phyloP scores from a whole-genome alignment of 2,797 vertebrate species.

The Acanthornis magna region DNA sequence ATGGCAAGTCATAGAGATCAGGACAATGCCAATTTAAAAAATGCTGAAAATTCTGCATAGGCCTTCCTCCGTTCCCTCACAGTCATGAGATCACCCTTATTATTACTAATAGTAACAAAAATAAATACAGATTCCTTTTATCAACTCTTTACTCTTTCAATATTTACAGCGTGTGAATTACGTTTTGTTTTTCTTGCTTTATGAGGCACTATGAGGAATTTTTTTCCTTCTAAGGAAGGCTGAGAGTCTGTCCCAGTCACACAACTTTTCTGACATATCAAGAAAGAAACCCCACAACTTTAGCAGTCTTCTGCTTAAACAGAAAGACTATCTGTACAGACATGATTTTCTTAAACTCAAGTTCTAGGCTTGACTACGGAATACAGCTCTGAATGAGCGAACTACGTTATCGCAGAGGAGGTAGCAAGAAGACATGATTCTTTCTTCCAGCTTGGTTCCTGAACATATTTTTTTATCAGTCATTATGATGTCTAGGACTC shows the following conservation, averaged over 20 bases:
- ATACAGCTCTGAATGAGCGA: background rate
- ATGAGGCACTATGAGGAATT: background rate
- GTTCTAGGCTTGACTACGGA: rapidly evolving
- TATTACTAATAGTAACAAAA: background rate
- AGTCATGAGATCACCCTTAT: background rate
- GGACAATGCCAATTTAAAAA: background rate
- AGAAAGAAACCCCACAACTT: rapidly evolving
- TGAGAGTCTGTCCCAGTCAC: background rate
- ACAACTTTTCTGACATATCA: background rate
- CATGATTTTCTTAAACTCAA: background rate
- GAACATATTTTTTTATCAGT: background rate
- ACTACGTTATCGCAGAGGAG: background rate
- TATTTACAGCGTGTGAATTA: background rate
- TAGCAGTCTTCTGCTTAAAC: background rate
- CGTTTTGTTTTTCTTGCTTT: background rate
- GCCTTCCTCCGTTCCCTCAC: background rate
- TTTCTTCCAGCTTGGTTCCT: background rate
- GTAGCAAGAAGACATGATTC: background rate
- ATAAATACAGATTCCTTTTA: background rate
- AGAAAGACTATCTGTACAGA: background rate
- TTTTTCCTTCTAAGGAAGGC: background rate
- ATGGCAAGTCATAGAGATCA: background rate
- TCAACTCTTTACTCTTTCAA: background rate
- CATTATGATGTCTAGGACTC: background rate
- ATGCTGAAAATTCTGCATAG: background rate